Evolutionary conservation across 2,113 vertebrate species (phyloP), one percentile per base, ranked within the genome.

Genomic region (Oncorhynchus keta): DNA sequence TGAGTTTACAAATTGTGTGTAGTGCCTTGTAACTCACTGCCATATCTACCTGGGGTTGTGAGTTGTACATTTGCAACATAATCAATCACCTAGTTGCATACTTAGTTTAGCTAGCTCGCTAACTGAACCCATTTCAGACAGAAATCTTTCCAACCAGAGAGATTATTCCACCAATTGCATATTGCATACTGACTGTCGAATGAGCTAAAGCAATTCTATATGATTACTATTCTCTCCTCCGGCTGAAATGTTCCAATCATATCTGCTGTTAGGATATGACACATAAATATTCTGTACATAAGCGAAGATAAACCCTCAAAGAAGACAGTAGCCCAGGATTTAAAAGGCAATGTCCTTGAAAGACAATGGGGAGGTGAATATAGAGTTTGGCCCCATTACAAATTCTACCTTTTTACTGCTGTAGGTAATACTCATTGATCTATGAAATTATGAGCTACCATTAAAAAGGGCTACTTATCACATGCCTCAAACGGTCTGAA

Each of bases 401-500:
- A 87, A 87, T 83, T 84, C 84, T 80, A 81, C 75, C 55, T 84
- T 86, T 85, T 88, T 78, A 85, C 78, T 65, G 76, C 89, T 78
- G 85, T 85, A 89, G 88, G 89, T 92, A 88, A 92, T 92, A 90
- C 84, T 89, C 89, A 91, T 90, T 92, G 92, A 92, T 92, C 89
- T 92, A 88, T 90, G 90, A 92, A 93, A 93, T 92, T 87, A 92
- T 91, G 90, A 89, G 87, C 81, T 70, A 81, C 89, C 84, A 84
- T 91, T 91, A 89, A 83, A 90, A 90, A 89, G 79, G 61, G 75
- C 75, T 77, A 77, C 69, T 79, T 79, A 75, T 75, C 85, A 84
- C 85, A 89, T 89, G 76, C 87, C 81, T 91, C 87, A 86, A 79
- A 70, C 61, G 28, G 81, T 75, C 85, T 88, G 84, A 91, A 90